Base-by-base conservation (phyloP, 2,888 invertebrate genomes). In the Morpho achilles region DNA sequence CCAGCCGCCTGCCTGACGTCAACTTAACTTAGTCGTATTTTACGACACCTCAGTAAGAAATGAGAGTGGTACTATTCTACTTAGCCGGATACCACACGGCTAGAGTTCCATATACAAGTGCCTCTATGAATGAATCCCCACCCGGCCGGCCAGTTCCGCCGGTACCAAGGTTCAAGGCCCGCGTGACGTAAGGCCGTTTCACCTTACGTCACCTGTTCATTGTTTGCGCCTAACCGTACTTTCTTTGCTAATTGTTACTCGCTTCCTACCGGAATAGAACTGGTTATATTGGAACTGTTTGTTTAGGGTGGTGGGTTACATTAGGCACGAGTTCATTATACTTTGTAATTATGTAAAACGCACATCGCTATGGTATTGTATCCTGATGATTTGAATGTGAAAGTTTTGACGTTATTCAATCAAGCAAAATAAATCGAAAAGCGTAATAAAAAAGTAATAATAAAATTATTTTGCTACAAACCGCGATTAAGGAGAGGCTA, bases 141-240 rank as follows among this genome's bases (percentile, higher is more conserved):
- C 52, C 32, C 10, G 9, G 23, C n/a, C 39, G 41, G 39, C 49
- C 50, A 56, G 60, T 63, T 60, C 61, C 63, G 47, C 60, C 54
- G 54, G 54, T 42, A 54, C 54, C 23, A 61, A 69, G 69, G 69
- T 72, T 70, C 71, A 73, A 72, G 71, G 72, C 73, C 68, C 72
- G 65, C 52, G 63, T 74, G 73, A 67, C 69, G 66, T 67, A 69
- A 72, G 53, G 61, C 59, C 70, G 69, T 71, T 71, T 71, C 71
- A 63, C 71, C 70, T 71, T 70, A 67, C 69, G 68, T 71, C 68
- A 71, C 59, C 50, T 16, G 39, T 51, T 59, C 68, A 66, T 69
- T 69, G 68, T 68, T 64, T 63, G 61, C 61, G 50, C 53, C 49
- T 51, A 63, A 57, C 63, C 6, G 66, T 68, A 67, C 69, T 69